Evolutionary conservation across 2,113 vertebrate species (phyloP).

Genomic region (Heterotis niloticus): DNA sequence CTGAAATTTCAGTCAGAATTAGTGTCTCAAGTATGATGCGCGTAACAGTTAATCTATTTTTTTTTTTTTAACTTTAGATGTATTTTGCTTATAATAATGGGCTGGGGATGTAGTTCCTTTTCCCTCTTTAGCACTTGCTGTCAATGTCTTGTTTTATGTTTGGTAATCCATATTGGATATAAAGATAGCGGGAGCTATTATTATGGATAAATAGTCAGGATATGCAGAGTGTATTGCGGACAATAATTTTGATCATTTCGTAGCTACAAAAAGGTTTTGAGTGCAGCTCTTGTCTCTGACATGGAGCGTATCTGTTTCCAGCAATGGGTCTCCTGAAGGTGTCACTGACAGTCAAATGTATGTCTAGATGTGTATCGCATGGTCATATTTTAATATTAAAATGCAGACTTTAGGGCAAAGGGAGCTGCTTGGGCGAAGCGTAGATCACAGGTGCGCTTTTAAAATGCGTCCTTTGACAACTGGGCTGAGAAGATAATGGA

Average conservation of each 20-base stretch:
- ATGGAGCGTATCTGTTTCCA: slow-evolving; percentile 52
- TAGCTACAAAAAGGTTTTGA: slow-evolving; percentile 1
- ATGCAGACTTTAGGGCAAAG: too few relatives aligned
- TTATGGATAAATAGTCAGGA: slow-evolving; percentile 47
- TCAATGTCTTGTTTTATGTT: slow-evolving; percentile 60
- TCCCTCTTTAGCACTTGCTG: background rate
- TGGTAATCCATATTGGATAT: slow-evolving; percentile 99
- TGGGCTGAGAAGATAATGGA: background rate
- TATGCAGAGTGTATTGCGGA: slow-evolving; percentile 80
- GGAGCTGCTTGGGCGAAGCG: background rate
- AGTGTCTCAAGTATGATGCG: background rate
- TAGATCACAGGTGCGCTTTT: background rate
- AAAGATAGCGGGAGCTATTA: slow-evolving; percentile 62
- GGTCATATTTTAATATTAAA: background rate
- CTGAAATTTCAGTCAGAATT: slow-evolving; percentile 5
- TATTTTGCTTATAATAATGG: slow-evolving; percentile 27
- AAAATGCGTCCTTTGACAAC: background rate
- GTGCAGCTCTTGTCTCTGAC: background rate
- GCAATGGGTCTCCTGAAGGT: slow-evolving; percentile 49
- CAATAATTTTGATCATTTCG: slow-evolving; percentile 34
- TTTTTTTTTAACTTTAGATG: slow-evolving; percentile 16
- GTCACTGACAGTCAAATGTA: slow-evolving; percentile 51
- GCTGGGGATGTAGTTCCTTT: slow-evolving; percentile 24
- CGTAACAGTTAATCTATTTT: background rate
- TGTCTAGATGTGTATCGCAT: background rate